phyloP scores from a whole-genome alignment of 2,888 invertebrate species.

The Pristionchus maxplancki region DNA sequence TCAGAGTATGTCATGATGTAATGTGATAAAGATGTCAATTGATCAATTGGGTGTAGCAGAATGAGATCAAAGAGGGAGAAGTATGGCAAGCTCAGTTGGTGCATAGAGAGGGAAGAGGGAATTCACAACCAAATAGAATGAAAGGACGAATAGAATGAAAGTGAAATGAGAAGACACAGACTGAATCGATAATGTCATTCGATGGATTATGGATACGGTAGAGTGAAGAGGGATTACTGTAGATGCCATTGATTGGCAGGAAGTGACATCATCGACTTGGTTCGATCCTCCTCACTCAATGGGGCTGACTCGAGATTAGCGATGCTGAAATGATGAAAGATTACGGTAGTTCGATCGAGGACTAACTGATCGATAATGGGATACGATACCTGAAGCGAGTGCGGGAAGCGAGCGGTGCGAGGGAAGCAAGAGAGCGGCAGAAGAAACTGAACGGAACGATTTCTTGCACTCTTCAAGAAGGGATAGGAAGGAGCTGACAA shows the following conservation, averaged over 20 bases:
- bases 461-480: not conserved
- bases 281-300: constrained; percentile 41
- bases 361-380: not conserved
- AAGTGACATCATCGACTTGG: constrained; percentile 23
- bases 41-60: not conserved
- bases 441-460: constrained; percentile 16
- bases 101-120: not conserved
- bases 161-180: constrained; percentile 45
- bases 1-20: not conserved
- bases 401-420: constrained; percentile 17
- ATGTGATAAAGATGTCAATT: constrained; percentile 19
- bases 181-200: constrained; percentile 40
- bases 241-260: constrained; percentile 50
- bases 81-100: constrained; percentile 29
- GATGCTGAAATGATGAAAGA: constrained; percentile 39
- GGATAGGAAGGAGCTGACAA: not conserved
- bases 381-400: constrained; percentile 39
- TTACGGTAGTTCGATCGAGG: constrained; percentile 37
- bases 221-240: constrained; percentile 31
- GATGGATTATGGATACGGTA: constrained; percentile 35
- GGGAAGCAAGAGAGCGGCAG: constrained; percentile 33
- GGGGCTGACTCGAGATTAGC: constrained; percentile 45
- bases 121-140: constrained; percentile 30
- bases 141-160: not conserved
- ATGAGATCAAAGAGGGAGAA: not conserved